These are phyloP conservation scores for Leptonema lineaticorne DNA, from an alignment of 1,140 invertebrate species.

Conservation along the genomic window DNA sequence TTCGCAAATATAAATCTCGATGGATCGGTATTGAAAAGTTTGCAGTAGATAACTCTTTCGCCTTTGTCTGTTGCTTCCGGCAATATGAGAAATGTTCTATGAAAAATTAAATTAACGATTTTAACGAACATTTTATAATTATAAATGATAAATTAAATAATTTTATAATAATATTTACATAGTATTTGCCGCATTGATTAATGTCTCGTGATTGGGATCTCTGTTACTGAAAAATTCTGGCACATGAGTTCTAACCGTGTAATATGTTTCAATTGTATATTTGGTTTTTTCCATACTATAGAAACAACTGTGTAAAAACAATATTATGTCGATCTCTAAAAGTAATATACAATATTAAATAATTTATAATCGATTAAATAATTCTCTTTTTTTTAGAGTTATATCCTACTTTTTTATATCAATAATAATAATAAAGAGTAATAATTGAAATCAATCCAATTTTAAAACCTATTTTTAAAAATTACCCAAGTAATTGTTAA, in stretches of 20 bases:
- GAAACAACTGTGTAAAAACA: constrained; percentile 65
- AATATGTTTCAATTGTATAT: constrained; percentile 61
- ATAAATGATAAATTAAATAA: constrained; percentile 21
- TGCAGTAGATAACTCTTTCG: constrained; percentile 53
- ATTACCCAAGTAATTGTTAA: too few species aligned
- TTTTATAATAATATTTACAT: constrained; percentile 18
- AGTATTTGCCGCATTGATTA: constrained; percentile 5
- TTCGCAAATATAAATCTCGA: constrained; percentile 57
- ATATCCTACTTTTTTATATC: too few species aligned
- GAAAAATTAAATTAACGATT: constrained; percentile 11
- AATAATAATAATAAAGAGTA: too few species aligned
- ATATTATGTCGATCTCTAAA: constrained; percentile 57
- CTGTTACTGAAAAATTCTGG: constrained; percentile 63
- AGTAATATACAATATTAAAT: not conserved
- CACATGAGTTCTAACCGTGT: constrained; percentile 61
- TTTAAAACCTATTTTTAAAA: too few species aligned
- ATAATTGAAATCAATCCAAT: too few species aligned
- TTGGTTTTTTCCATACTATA: constrained; percentile 63
- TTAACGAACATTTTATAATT: constrained; percentile 18
- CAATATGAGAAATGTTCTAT: constrained; percentile 47
- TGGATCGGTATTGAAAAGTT: constrained; percentile 54
- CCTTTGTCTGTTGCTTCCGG: constrained; percentile 55
- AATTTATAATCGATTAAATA: not conserved
- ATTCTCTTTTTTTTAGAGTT: too few species aligned
- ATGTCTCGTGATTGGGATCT: constrained; percentile 45